Base-by-base conservation (phyloP, 2,113 vertebrate species). In the Rhagologus leucostigma region DNA sequence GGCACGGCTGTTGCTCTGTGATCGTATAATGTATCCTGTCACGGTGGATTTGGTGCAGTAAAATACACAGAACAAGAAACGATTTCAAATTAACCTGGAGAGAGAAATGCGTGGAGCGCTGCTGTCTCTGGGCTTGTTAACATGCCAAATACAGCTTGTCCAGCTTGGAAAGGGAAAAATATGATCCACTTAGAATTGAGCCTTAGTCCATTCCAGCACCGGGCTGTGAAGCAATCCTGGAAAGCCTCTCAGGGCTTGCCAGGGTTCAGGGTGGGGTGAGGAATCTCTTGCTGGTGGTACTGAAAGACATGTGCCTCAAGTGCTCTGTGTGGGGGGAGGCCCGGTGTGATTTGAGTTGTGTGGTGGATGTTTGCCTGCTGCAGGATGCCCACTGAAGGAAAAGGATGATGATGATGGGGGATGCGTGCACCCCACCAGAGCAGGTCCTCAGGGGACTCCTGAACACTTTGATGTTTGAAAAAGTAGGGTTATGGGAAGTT, bases 101-200 rank as follows among this genome's bases (percentile, higher is more conserved):
- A 52, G 80, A 83, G 59, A 76, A 57, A 11, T 44, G 24, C 0
- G 0, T 74, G 55, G 53, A 67, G 76, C 8, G 2, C 68, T 74
- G 67, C 86, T 90, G 29, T 76, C 53, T 67, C 55, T 63, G 56
- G 68, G 47, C 65, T 77, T 69, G 76, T 83, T 94, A 92, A 62
- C 27, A 0, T 74, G 76, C 62, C 52, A 81, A 60, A 91, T 53
- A 6, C 30, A 57, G 69, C 77, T 46, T 67, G 59, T 83, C 68
- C 75, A 86, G 76, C 52, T 92, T 63, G 52, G 59, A 92, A 59
- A 53, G 32, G 35, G 53, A 42, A 91, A 88, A 92, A 68, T 67
- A 65, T 16, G 53, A 68, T 87, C 37, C 1, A 6, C 53, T 76
- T 79, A 56, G 42, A 29, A 30, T 16, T 10, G 24, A 93, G 37